Conservation (phyloP, 1,140 invertebrate species). For the Agrilus planipennis region DNA sequence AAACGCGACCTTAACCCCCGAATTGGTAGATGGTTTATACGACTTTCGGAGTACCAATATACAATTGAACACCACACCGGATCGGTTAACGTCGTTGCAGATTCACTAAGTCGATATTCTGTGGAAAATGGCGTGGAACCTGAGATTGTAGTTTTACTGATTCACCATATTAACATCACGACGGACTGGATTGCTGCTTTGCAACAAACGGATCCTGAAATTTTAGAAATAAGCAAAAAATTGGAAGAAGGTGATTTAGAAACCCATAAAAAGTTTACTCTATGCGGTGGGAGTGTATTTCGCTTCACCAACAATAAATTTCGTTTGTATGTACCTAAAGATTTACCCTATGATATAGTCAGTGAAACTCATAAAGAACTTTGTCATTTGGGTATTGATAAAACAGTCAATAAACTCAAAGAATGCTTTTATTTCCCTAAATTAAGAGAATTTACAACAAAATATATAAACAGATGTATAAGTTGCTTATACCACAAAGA, state of each 20-base stretch:
- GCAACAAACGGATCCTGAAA: constrained; percentile 3
- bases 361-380: constrained; percentile 1
- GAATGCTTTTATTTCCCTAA: constrained; percentile 4
- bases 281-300: constrained; percentile 1
- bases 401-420: not conserved
- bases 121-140: constrained; percentile 7
- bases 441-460: constrained; percentile 1
- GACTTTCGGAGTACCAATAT: constrained; percentile 14
- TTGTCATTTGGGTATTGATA: constrained; percentile 5
- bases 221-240: not conserved
- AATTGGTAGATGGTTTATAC: constrained; percentile 18
- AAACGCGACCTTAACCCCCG: constrained; percentile 16
- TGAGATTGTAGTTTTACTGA: constrained; percentile 2
- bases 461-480: constrained; percentile 1
- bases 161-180: constrained; percentile 7
- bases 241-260: constrained; percentile 6
- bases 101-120: constrained; percentile 13
- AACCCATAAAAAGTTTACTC: constrained; percentile 4
- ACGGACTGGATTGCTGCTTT: constrained; percentile 10
- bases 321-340: not conserved
- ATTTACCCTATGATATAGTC: constrained; percentile 2
- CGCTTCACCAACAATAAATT: not conserved
- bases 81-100: constrained; percentile 7
- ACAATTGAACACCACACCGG: constrained; percentile 12
- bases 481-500: constrained; percentile 7